Base-by-base conservation (phyloP, 2,888 invertebrate species). In the Chironomus riparius region DNA sequence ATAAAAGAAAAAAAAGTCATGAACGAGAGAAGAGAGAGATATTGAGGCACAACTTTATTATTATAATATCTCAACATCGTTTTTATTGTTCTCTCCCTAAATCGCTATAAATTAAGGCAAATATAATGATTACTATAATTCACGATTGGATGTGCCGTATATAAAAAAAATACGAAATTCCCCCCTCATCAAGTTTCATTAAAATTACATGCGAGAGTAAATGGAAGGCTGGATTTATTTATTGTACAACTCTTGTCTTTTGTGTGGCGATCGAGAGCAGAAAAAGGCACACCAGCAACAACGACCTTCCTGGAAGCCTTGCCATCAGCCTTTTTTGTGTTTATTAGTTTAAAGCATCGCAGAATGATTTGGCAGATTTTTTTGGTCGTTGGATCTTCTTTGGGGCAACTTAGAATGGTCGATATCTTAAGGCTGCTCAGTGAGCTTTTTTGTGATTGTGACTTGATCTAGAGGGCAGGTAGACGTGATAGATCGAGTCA, bases 241-340 rank as follows among this genome's bases (percentile, higher is more conserved):
- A 56, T 15, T 15, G n/a, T 56, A 56, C 38, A 38, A 38, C 38
- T 38, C 38, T 4, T 38, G 7, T 38, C 38, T 38, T 38, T 38
- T 38, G 56, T 56, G 15, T 56, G 56, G 56, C 18, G 56, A 56
- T 15, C 5, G 56, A 18, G 15, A 56, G 56, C n/a, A 56, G 15
- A 56, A 56, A 18, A 15, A 56, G 56, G 15, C 18, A 56, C 38
- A 38, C 7, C 10, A 56, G 2, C 18, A 56, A 56, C n/a, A 18
- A 56, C 56, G 76, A 76, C 76, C 76, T 76, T 76, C 76, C 48
- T 56, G 69, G 76, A 76, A 76, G 56, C 76, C 76, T 76, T 69
- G 76, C 76, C 76, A 28, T 15, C 22, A 71, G 71, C 56, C 24
- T 65, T 21, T 24, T 71, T 71, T 71, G 56, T 47, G 7, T 10